phyloP scores from a whole-genome alignment of 2,113 vertebrate species.

The Cariama cristata region DNA sequence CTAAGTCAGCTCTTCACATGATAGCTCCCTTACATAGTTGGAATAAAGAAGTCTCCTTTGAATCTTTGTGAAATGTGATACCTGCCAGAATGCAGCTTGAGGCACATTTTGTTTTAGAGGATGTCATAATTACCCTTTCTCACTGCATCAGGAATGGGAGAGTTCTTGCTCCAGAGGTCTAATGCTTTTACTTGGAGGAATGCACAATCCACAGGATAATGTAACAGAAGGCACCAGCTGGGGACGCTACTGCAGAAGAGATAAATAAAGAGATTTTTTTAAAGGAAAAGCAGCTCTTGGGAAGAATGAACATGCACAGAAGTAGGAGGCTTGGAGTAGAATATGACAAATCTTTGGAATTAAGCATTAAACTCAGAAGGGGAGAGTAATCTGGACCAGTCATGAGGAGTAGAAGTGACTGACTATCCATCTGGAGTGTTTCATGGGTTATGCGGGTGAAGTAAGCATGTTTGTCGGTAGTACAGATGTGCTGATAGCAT shows the following conservation, averaged over 20 bases:
- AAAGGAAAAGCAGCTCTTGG: background rate
- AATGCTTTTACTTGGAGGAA: background rate
- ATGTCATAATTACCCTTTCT: background rate
- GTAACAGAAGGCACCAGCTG: background rate
- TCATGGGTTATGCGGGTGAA: background rate
- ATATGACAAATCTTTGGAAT: conserved; percentile 36
- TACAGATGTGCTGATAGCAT: background rate
- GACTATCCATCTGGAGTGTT: background rate
- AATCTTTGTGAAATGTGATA: background rate
- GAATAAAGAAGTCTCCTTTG: background rate
- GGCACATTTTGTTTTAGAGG: background rate
- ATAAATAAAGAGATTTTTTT: background rate
- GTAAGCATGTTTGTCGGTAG: rapidly evolving
- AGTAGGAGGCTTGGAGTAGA: conserved; percentile 13
- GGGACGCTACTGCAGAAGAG: background rate
- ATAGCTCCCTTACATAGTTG: rapidly evolving
- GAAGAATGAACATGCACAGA: background rate
- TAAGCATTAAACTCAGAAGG: conserved; percentile 1
- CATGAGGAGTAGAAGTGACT: background rate
- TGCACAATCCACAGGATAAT: background rate
- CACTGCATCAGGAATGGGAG: background rate
- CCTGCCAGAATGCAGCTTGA: background rate
- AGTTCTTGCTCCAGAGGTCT: background rate
- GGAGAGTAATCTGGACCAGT: background rate
- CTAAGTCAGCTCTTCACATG: background rate